These are phyloP conservation scores for Smutsia temminckii DNA, from an alignment of 2,797 vertebrate species.

Conservation along the genomic window DNA sequence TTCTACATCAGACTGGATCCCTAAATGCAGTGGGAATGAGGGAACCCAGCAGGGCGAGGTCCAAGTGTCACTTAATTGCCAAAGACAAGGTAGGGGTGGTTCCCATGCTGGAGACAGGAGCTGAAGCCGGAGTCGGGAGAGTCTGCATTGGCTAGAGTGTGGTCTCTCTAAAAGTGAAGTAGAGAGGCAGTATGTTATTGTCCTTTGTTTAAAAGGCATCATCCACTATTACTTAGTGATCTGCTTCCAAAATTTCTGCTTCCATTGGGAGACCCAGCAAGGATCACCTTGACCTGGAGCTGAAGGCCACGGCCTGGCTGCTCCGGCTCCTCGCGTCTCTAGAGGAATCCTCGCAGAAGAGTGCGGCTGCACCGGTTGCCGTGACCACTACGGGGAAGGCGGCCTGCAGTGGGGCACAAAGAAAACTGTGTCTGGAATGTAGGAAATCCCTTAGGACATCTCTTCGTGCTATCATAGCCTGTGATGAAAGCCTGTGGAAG, in stretches of 20 bases:
- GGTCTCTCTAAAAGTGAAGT: neutral
- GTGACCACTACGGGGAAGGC: neutral
- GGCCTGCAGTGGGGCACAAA: neutral
- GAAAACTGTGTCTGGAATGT: neutral
- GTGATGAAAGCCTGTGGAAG: neutral
- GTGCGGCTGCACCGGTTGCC: fast-evolving
- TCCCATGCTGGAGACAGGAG: neutral
- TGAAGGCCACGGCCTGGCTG: neutral
- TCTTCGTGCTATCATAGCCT: neutral
- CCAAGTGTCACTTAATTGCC: neutral
- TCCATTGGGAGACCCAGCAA: neutral
- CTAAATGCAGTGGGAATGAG: neutral
- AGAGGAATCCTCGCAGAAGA: neutral
- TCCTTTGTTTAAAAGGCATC: neutral
- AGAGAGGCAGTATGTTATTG: neutral
- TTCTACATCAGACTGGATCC: neutral
- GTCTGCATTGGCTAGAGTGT: neutral
- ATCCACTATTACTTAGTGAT: neutral
- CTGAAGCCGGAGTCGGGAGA: neutral
- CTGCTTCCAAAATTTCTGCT: neutral
- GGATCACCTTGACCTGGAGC: neutral
- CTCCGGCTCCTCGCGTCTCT: neutral
- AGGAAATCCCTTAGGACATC: neutral
- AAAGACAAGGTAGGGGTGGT: neutral
- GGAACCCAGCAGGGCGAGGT: neutral